These are phyloP conservation scores for Microtus ochrogaster DNA, from an alignment of 2,113 vertebrate species.

Conservation along the genomic window DNA sequence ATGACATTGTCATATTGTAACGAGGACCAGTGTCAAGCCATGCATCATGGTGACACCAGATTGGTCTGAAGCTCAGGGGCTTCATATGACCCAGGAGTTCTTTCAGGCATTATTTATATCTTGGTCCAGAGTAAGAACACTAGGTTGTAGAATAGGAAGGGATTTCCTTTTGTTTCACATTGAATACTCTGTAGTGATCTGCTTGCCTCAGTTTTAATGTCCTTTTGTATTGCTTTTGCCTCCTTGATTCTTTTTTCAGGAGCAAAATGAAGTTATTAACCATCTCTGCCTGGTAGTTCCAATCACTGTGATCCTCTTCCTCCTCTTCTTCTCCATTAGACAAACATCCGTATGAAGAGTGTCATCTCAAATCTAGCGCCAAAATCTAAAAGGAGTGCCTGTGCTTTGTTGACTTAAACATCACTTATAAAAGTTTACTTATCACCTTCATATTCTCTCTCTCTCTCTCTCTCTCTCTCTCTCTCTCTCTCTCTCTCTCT, in stretches of 20 bases:
- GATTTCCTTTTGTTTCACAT: neutral
- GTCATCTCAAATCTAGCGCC: neutral
- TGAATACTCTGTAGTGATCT: neutral
- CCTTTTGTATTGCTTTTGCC: conserved; percentile 8
- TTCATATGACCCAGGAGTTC: conserved; percentile 47
- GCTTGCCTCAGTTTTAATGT: neutral
- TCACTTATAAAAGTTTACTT: neutral
- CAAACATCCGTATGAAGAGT: neutral
- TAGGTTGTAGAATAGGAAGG: neutral
- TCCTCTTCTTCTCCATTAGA: neutral
- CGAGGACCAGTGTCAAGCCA: neutral
- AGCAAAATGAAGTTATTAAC: neutral
- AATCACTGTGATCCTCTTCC: neutral
- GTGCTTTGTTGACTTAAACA: neutral
- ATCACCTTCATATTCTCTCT: too few species aligned
- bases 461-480: too few species aligned
- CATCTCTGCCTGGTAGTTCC: neutral
- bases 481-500: too few species aligned
- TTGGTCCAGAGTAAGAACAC: conserved; percentile 10
- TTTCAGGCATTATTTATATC: neutral
- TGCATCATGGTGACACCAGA: neutral
- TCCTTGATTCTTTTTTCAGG: neutral
- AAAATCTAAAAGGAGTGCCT: neutral
- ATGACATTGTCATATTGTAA: neutral
- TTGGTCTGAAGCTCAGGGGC: neutral